Evolutionary conservation across 2,797 vertebrate species (phyloP).

Genomic region (Sebastolobus alascanus): DNA sequence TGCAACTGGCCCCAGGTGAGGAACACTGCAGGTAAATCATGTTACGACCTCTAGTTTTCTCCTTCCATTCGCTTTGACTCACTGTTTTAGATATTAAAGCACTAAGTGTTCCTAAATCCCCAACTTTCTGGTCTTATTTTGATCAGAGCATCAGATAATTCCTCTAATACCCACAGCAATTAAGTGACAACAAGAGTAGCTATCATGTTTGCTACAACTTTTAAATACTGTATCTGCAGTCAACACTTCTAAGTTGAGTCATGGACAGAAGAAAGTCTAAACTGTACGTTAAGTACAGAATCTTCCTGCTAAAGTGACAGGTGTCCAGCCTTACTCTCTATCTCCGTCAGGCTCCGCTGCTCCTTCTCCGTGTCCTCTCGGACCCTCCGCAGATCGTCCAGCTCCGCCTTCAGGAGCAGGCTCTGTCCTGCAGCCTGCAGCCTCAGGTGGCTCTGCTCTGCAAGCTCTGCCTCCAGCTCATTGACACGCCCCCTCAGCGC

Average conservation of each 20-base stretch:
- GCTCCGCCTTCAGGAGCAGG: conserved; percentile 93
- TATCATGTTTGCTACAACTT: not conserved
- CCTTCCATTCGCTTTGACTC: no score
- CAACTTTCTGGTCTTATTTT: not conserved
- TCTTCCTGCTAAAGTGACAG: not conserved
- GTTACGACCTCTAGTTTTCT: no score
- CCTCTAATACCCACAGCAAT: not conserved
- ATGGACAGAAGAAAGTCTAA: not conserved
- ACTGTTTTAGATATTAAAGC: no score
- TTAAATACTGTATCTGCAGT: not conserved
- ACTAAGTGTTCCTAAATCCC: no score
- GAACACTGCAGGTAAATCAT: no score
- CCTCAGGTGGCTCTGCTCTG: conserved; percentile 95
- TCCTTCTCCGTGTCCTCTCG: conserved; percentile 96
- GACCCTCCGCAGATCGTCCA: conserved; percentile 94
- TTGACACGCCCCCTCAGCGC: conserved; percentile 93
- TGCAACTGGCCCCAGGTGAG: no score
- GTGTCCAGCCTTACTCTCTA: conserved; percentile 88
- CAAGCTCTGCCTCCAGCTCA: conserved; percentile 98
- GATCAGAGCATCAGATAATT: not conserved
- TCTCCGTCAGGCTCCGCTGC: conserved; percentile 95
- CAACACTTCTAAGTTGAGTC: not conserved
- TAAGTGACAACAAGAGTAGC: not conserved
- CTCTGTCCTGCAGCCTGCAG: conserved; percentile 93
- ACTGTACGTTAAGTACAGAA: not conserved